Conservation (phyloP, 2,113 vertebrate species). For the Brienomyrus brachyistius region DNA sequence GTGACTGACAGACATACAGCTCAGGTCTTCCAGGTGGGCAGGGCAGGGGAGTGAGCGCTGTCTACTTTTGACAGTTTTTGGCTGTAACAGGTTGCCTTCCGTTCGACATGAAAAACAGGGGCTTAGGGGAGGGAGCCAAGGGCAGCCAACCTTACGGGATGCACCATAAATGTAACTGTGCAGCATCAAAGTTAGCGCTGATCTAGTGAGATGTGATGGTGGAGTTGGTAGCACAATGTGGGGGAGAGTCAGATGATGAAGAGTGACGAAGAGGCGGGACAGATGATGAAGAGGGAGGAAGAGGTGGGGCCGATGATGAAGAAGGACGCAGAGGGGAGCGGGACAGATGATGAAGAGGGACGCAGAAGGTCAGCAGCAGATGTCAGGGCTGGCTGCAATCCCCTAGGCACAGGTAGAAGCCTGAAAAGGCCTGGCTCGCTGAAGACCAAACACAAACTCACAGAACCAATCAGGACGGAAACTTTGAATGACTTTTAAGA, state of each 20-base stretch:
- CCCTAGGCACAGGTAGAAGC: not conserved
- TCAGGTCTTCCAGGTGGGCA: not conserved
- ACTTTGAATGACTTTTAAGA: not conserved
- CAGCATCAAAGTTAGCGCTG: not conserved
- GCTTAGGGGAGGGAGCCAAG: not conserved
- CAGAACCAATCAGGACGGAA: not conserved
- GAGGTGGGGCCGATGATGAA: no score
- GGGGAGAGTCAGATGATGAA: not conserved
- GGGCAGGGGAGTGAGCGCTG: not conserved
- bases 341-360: not conserved
- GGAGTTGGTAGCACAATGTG: not conserved
- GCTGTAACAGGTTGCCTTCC: not conserved
- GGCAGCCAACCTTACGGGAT: not conserved
- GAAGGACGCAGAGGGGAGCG: not conserved
- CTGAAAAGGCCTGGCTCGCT: not conserved
- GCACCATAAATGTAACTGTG: not conserved
- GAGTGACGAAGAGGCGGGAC: not conserved
- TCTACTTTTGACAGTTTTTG: not conserved
- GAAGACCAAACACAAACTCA: not conserved
- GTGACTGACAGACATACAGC: not conserved
- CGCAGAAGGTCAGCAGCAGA: not conserved
- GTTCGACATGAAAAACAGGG: not conserved
- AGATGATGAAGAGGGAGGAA: not conserved
- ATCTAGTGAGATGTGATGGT: not conserved
- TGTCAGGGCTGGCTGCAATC: not conserved